Conservation (phyloP, 2,113 vertebrate genomes). For the Pomatorhinus ruficollis region DNA sequence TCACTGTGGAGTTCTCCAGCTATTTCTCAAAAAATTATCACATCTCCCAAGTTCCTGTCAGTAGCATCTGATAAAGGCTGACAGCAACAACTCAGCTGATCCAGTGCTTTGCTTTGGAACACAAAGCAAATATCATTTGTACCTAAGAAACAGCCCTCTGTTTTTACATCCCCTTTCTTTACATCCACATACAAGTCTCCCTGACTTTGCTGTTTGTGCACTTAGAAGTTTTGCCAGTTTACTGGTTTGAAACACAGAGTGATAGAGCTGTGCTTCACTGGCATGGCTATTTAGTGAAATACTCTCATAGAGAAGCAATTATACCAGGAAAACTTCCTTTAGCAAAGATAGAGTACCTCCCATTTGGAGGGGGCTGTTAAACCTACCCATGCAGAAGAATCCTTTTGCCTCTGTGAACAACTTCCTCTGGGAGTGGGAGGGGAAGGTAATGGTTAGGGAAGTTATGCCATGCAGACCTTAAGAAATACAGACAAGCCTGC, state of each 20-base stretch:
- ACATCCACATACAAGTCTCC: not conserved
- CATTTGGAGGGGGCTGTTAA: not conserved
- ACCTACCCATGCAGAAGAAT: not conserved
- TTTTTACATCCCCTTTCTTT: not conserved
- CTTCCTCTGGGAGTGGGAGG: not conserved
- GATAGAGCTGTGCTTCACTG: not conserved
- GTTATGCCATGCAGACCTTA: not conserved
- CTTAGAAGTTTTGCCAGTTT: not conserved
- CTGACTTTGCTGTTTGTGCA: not conserved
- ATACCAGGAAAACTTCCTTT: not conserved
- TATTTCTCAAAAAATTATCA: not conserved
- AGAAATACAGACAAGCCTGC: not conserved
- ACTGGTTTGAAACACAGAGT: not conserved
- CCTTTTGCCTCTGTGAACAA: not conserved
- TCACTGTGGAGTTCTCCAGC: not conserved
- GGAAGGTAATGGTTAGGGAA: not conserved
- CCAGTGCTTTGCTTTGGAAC: not conserved
- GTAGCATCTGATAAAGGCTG: not conserved
- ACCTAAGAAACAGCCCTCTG: not conserved
- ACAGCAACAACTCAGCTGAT: not conserved
- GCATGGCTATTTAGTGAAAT: not conserved
- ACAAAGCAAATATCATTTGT: not conserved
- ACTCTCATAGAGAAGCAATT: not conserved
- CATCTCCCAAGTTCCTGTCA: not conserved
- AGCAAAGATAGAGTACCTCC: not conserved